Base-by-base conservation (phyloP, 2,113 vertebrate genomes). In the Ophiodon elongatus region DNA sequence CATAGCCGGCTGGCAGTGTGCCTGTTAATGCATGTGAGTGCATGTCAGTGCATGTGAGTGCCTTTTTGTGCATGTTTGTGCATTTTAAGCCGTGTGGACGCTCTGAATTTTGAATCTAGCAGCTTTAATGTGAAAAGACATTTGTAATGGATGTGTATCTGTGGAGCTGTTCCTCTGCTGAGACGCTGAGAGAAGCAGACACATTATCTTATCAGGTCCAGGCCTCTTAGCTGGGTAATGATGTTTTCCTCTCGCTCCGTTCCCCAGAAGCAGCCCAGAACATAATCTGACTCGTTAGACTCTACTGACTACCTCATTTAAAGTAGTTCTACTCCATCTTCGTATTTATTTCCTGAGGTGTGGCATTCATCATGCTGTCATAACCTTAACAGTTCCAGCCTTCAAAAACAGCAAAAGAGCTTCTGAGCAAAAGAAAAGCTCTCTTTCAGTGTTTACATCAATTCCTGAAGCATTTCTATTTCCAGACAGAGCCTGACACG, bases 241-340 rank as follows among this genome's bases (percentile, higher is more conserved):
- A 25, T 57, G 8, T 43, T 60, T 33, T 41, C 43, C 41, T 63
- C 52, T 9, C 39, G 35, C n/a, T 66, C 31, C n/a, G 7, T 63
- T 54, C 43, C 10, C 54, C 33, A 15, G 63, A 63, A 73, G 68
- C 68, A 73, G 59, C 17, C 4, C 41, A 35, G 39, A 41, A 76
- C 47, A 73, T 81, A 66, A 85, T 88, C 62, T 76, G 69, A 66
- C 66, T 83, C 27, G 80, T 37, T 68, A 62, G 54, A 19, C 45
- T 11, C 39, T 47, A 19, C 15, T 15, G 41, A 43, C 41, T 41
- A 13, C 45, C 17, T 47, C 5, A 54, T 73, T 85, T 29, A 60
- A 78, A 73, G 47, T 0, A 25, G 23, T 50, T 63, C 0, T 62
- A 71, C 59, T 59, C 37, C 54, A 82, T 41, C 79, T 52, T 84